A percentile compares a stretch with the other conserved stretches of the same genome.
phyloP scores from a whole-genome alignment of 2,888 invertebrate genomes.

The Thelaira solivaga region DNA sequence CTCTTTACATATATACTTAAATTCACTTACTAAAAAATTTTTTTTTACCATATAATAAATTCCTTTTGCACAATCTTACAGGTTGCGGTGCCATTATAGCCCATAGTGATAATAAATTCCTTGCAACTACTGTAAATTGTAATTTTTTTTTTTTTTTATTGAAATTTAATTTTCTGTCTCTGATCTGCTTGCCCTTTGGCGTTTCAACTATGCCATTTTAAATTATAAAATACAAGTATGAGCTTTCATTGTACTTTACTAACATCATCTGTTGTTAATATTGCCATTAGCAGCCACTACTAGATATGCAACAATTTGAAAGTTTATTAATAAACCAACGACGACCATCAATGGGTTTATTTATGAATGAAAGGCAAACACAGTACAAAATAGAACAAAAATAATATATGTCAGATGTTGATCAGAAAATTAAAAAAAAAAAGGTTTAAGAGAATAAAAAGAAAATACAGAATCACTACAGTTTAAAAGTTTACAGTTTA shows the following conservation, averaged over 20 bases:
- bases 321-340: constrained; percentile 4
- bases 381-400: too few relatives aligned
- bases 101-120: too few relatives aligned
- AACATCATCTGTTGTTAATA: constrained; percentile 6
- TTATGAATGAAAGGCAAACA: constrained; percentile 7
- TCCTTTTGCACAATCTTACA: too few relatives aligned
- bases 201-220: constrained; percentile 43
- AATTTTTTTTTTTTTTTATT: neutral
- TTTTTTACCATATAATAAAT: too few relatives aligned
- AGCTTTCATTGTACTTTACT: constrained; percentile 2
- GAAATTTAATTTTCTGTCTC: neutral
- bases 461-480: neutral
- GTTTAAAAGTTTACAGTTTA: neutral
- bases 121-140: neutral
- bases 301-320: constrained; percentile 40
- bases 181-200: constrained; percentile 25
- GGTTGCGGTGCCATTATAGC: too few relatives aligned
- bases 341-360: constrained; percentile 6
- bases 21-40: too few relatives aligned
- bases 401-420: constrained; percentile 11
- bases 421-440: neutral
- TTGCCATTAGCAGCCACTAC: neutral
- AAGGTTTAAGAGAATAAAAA: neutral
- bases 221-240: constrained; percentile 5
- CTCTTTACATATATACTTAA: too few relatives aligned